Evolutionary conservation across 2,888 invertebrate genomes (phyloP).

Genomic region (Lasioglossum morio): DNA sequence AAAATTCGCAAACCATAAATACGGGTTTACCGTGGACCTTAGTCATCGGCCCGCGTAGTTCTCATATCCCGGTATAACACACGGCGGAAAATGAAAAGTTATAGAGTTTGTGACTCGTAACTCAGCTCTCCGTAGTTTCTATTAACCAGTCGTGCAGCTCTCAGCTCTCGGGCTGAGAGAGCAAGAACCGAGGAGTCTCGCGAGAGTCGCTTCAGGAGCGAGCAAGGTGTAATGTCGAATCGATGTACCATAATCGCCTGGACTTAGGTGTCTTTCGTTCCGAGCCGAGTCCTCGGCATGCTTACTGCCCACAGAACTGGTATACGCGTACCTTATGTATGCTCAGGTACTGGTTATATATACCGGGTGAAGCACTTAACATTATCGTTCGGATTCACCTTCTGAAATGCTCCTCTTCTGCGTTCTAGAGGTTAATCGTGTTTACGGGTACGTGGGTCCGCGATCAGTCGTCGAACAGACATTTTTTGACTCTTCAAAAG

Average conservation of each 20-base stretch:
- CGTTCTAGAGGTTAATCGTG: not conserved
- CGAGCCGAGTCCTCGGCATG: constrained; percentile 49
- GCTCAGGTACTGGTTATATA: constrained; percentile 33
- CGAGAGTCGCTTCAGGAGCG: constrained; percentile 56
- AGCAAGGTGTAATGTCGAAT: constrained; percentile 72
- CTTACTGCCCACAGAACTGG: constrained; percentile 65
- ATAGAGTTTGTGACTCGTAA: constrained; percentile 60
- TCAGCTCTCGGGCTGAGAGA: not conserved
- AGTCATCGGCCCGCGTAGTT: constrained; percentile 32
- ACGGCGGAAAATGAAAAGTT: constrained; percentile 58
- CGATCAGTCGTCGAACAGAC: not conserved
- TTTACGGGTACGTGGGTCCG: not conserved
- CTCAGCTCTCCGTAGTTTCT: constrained; percentile 46
- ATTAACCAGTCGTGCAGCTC: constrained; percentile 54
- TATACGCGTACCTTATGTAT: constrained; percentile 52
- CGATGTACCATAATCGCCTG: constrained; percentile 70
- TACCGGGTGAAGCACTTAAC: constrained; percentile 43
- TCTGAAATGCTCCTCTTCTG: not conserved
- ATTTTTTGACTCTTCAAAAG: not conserved
- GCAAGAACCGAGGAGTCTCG: constrained; percentile 35
- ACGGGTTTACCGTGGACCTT: constrained; percentile 3
- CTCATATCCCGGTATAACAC: constrained; percentile 31
- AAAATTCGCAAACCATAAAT: constrained; percentile 9
- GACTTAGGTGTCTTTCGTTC: constrained; percentile 67
- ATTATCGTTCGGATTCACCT: not conserved